Evolutionary conservation across 2,113 vertebrate genomes (phyloP), one percentile per base, ranked within the genome.

Genomic region (Hystrix cristata): DNA sequence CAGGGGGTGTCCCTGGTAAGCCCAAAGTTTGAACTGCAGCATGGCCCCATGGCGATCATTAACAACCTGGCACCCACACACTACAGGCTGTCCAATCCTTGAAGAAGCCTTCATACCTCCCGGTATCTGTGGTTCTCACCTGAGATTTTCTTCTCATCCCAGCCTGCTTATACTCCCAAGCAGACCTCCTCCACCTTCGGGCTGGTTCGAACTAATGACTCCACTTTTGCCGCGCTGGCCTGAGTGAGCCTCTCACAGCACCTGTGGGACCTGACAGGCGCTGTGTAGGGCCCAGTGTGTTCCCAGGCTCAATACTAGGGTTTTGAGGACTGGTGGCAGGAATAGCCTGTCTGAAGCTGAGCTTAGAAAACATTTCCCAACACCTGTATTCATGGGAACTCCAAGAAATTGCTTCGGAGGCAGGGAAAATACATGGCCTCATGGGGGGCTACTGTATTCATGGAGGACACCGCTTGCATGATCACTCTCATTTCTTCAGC

Each of bases 401-500:
- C n/a, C 9, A 27, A 94, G 90, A 97, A 98, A 97, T 96, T 78
- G 67, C 95, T 95, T 51, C 92, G 76, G 87, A 96, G 57, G 67
- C 80, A 96, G 86, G 90, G 93, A 59, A n/a, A 97, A 95, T 95
- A 62, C 23, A 38, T 43, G 90, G 46, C 48, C 86, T 96, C 62
- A 14, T 43, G 88, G 89, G 57, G 59, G 96, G 87, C 97, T 96
- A 97, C 97, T 91, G 51, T 96, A 97, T 95, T 97, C 60, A 94
- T 88, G 69, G 97, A 96, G 59, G 92, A 94, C 83, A 94, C 93
- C 12, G 25, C 71, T 83, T 60, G 57, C 64, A 5, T 92, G 97
- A 97, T 89, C 92, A 62, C 94, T 92, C 43, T 2, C 94, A 57
- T 83, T 97, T 98, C 95, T 74, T 93, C 96, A 60, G 97, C 96